Evolutionary conservation across 2,888 invertebrate species (phyloP).

Genomic region (Chironomus tentans): DNA sequence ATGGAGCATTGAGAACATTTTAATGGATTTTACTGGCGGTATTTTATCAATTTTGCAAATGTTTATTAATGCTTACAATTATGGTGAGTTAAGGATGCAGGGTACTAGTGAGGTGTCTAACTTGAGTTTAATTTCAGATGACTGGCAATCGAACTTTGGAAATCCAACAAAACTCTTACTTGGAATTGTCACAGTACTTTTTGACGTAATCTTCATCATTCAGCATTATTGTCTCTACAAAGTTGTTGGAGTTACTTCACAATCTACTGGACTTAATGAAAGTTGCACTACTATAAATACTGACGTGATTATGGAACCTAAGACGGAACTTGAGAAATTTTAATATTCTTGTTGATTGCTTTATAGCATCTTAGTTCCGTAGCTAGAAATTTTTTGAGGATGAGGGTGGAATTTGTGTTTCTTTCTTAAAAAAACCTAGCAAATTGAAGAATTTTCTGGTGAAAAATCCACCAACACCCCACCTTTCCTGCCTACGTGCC

Average conservation of each 20-base stretch:
- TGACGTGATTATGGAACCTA: neutral
- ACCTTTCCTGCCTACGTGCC: too few relatives aligned
- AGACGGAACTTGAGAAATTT: neutral
- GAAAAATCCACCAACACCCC: too few relatives aligned
- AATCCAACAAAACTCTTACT: constrained; percentile 98
- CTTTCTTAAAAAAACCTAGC: too few relatives aligned
- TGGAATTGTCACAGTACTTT: constrained; percentile 90
- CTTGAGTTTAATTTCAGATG: constrained; percentile 51
- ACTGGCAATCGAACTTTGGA: constrained; percentile 93
- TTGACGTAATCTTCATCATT: constrained; percentile 92
- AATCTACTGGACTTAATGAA: neutral
- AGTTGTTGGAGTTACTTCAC: too few relatives aligned
- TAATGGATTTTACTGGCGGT: constrained; percentile 94
- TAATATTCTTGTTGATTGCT: too few relatives aligned
- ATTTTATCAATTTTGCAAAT: constrained; percentile 90
- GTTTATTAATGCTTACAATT: constrained; percentile 88
- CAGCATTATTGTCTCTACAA: constrained; percentile 92
- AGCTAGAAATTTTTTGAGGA: too few relatives aligned
- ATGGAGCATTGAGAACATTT: constrained; percentile 97
- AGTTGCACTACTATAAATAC: neutral
- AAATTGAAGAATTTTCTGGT: too few relatives aligned
- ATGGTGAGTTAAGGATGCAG: constrained; percentile 46
- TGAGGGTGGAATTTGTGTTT: too few relatives aligned
- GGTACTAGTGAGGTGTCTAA: too few relatives aligned
- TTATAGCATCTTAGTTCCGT: too few relatives aligned